A percentile compares a stretch with the other conserved stretches of the same genome.
These are phyloP conservation scores for Cavia porcellus DNA, from an alignment of 2,113 vertebrate species.

Conservation along the genomic window DNA sequence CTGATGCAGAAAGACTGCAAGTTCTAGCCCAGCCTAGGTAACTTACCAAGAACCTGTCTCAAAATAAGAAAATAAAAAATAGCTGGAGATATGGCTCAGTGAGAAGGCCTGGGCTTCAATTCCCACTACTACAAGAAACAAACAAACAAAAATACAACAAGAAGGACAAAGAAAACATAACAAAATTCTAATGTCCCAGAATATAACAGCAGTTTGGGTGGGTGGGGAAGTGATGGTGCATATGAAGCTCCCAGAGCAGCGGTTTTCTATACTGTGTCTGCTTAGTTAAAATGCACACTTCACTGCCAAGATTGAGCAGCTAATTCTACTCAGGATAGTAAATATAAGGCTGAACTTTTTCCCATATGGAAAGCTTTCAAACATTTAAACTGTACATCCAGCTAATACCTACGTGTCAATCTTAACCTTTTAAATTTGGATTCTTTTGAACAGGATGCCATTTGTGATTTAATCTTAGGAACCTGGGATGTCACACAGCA, in stretches of 20 bases:
- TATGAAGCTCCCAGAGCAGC: background rate
- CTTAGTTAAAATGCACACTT: background rate
- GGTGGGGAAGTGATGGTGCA: background rate
- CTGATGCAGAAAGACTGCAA: background rate
- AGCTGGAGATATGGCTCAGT: background rate
- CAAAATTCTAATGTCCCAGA: background rate
- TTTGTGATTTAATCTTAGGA: background rate
- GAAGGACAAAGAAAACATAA: background rate
- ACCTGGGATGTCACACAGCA: background rate
- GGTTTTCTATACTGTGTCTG: background rate
- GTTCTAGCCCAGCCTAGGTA: background rate
- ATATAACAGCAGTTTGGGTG: background rate
- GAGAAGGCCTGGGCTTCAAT: background rate
- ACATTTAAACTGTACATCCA: constrained; percentile 30
- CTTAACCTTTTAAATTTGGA: background rate
- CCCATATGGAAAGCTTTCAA: background rate
- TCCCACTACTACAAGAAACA: background rate
- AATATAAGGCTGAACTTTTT: background rate
- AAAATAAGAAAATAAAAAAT: background rate
- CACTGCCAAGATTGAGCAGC: background rate
- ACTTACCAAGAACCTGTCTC: background rate
- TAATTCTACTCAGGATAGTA: constrained; percentile 1
- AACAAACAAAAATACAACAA: background rate
- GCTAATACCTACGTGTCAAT: background rate
- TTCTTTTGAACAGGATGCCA: constrained; percentile 13